Percentiles rank a stretch among this genome's conserved stretches.
Evolutionary conservation across 1,140 invertebrate genomes (phyloP).

Genomic region (Rhagoletis pomonella): DNA sequence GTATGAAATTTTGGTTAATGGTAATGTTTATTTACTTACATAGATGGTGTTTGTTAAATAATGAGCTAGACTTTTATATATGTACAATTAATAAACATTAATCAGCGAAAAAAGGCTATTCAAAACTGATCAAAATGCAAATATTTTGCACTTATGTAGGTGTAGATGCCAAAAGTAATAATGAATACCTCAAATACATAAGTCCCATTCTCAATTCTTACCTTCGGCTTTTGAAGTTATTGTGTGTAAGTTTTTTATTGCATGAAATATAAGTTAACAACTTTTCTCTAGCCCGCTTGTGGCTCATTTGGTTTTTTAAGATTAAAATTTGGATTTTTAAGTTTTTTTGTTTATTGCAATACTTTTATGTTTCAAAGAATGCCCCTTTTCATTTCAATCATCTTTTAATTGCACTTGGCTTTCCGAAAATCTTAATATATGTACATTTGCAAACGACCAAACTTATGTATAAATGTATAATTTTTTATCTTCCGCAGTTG

Average conservation of each 20-base stretch:
- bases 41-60: too few species aligned
- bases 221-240: too few species aligned
- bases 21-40: too few species aligned
- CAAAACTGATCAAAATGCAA: too few species aligned
- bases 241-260: neutral
- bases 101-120: too few species aligned
- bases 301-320: neutral
- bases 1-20: too few species aligned
- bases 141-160: too few species aligned
- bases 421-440: neutral
- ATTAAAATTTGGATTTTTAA: neutral
- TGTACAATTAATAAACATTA: too few species aligned
- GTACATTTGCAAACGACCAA: neutral
- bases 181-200: too few species aligned
- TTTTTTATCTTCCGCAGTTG: conserved; percentile 55
- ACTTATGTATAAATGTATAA: neutral
- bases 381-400: neutral
- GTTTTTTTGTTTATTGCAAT: neutral
- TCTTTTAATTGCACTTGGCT: neutral
- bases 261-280: neutral
- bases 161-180: too few species aligned
- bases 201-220: too few species aligned
- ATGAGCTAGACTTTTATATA: too few species aligned
- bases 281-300: neutral
- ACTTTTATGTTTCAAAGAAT: neutral